Conservation (phyloP, 2,113 vertebrate species). For the Protobothrops flavoviridis region DNA sequence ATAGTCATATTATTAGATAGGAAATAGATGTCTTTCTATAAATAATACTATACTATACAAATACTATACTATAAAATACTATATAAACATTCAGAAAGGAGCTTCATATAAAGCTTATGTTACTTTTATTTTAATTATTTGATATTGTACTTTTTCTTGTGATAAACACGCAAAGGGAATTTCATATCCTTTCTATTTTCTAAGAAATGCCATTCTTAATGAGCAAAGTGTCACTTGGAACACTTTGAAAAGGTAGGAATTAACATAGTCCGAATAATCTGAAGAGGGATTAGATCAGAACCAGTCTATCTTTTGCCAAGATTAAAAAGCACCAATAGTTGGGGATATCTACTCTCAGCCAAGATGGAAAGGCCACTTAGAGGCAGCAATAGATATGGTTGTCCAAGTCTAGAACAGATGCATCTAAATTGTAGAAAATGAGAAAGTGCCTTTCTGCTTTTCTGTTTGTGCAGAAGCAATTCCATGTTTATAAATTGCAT, state of each 20-base stretch:
- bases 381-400: background rate
- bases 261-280: background rate
- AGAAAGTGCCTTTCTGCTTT: too few species aligned
- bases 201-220: background rate
- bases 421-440: background rate
- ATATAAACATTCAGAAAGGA: background rate
- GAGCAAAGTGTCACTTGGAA: constrained; percentile 5
- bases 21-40: background rate
- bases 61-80: background rate
- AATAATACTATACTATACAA: background rate
- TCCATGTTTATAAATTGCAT: background rate
- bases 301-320: background rate
- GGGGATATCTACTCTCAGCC: background rate
- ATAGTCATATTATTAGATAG: background rate
- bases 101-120: background rate
- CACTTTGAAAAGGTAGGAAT: constrained; percentile 29
- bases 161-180: background rate
- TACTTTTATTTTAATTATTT: background rate
- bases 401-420: background rate
- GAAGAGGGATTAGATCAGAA: background rate
- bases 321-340: background rate
- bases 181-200: background rate
- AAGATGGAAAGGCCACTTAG: background rate
- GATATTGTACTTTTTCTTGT: background rate
- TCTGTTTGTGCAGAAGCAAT: background rate